Evolutionary conservation across 2,888 invertebrate species (phyloP), one percentile per base, ranked within the genome.

Genomic region (Drosophila cyrtoloma): DNA sequence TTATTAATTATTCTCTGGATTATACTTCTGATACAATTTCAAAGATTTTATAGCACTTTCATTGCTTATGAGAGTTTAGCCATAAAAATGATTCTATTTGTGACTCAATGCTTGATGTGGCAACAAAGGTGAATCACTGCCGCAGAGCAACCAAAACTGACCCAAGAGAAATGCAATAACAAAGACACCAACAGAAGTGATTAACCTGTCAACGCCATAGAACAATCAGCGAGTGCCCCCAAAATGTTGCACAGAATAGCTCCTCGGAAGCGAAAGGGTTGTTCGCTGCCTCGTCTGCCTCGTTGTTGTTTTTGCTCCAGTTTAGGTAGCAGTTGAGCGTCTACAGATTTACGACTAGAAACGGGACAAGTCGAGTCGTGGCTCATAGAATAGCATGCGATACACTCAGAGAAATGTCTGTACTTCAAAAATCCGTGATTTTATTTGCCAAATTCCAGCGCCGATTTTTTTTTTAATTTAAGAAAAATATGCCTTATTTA

Each of bases 191-290:
- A 50, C 61, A 76, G 57, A 26, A 70, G 73, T 65, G 86, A 90
- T 91, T 86, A 91, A 84, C 85, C 89, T 90, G 92, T 91, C 92
- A 91, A 64, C 91, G 79, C 78, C 75, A 79, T 60, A 79, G 78
- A 79, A 77, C 82, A 80, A 90, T 88, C 82, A 82, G 70, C 82
- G 72, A 75, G 75, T 83, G 79, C 76, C 58, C 58, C 63, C 61
- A 75, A n/a, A 83, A 71, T 79, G 74, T 69, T 64, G 79, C 63
- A 81, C 71, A 50, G 58, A 71, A 64, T 61, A 79, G 69, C 28
- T 62, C 59, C 32, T 60, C n/a, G 42, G 42, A 68, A 69, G 70
- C 74, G 19, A 22, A 57, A 39, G 39, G 57, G 57, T 35, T 56
- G 35, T 32, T n/a, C 19, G 32, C 6, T n/a, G 44, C 12, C 12